Evolutionary conservation across 2,888 invertebrate species (phyloP), one percentile per base, ranked within the genome.

Genomic region (Temnothorax ravouxi): DNA sequence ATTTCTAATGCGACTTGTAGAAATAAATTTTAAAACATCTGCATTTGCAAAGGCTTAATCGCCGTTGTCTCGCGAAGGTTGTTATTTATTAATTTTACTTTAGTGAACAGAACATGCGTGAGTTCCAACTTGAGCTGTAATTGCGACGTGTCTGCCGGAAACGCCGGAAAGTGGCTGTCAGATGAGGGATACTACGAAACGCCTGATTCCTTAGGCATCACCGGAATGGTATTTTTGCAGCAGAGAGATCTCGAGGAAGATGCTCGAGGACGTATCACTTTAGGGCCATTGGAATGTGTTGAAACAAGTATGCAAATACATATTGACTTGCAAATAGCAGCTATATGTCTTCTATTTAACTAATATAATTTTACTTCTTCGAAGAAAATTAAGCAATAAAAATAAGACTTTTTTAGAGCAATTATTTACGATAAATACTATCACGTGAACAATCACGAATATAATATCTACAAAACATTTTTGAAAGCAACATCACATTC

Each of bases 271-370:
- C 96, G 98, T 90, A 98, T 99, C 69, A 98, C 98, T 0, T 95
- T 99, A 75, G 99, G 99, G 3, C 98, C 99, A 1, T 95, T 99
- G 89, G 98, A 98, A 95, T 99, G 99, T 95, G 98, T 98, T 79
- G 99, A 99, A 96, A 98, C 98, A 83, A 98, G 99, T 99, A 95
- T 96, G 97, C 95, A 84, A 62, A 82, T 18, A 41, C 3, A 9
- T 38, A 72, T 4, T 50, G 13, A 50, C 6, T 56, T 56, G 11
- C 11, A 41, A 25, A 54, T 41, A 72, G 9, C 41, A 41, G 1
- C 15, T 38, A 56, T 56, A 41, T 59, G 15, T 18, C 59, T 61
- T n/a, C 4, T 29, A 75, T 34, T 59, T 21, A 62, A 34, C 3
- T 29, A 29, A 44, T 3, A 29, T 25, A 44, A 59, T 25, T 56